Percentiles rank a stretch among this genome's conserved stretches.
Conservation (phyloP, 2,888 invertebrate species). For the Eupelmus urozonus region DNA sequence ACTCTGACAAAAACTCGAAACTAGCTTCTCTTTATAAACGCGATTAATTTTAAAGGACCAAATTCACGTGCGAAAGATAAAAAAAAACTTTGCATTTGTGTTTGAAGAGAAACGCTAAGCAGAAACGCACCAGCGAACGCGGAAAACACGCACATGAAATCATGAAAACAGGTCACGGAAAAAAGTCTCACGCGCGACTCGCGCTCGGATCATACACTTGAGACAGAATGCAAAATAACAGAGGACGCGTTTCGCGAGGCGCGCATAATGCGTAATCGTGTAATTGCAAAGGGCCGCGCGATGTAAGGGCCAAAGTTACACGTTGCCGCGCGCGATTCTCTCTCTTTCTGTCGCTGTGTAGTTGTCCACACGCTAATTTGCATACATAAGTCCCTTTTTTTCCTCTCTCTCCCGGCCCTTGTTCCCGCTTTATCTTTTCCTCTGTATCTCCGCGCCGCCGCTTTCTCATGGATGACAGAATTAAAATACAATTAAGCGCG, state of each 20-base stretch:
- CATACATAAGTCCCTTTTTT: slow-evolving; percentile 24
- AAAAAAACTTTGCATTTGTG: too few relatives aligned
- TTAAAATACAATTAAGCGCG: slow-evolving; percentile 37
- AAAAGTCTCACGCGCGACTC: not conserved
- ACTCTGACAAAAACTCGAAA: too few relatives aligned
- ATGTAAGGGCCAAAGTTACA: slow-evolving; percentile 6
- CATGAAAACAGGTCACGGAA: not conserved
- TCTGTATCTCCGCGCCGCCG: not conserved
- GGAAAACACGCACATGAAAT: not conserved
- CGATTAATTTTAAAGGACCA: not conserved
- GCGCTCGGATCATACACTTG: not conserved
- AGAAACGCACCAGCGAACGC: not conserved
- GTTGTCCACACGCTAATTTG: slow-evolving; percentile 31
- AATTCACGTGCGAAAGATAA: too few relatives aligned
- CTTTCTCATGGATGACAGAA: slow-evolving; percentile 7
- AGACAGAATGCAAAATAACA: slow-evolving; percentile 38
- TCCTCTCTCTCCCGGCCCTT: not conserved
- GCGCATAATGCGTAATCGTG: slow-evolving; percentile 29
- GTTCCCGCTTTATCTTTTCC: not conserved
- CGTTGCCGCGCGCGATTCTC: too few relatives aligned
- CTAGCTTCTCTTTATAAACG: too few relatives aligned
- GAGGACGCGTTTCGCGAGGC: slow-evolving; percentile 11
- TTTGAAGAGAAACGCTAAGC: not conserved
- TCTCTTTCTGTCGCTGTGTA: too few relatives aligned
- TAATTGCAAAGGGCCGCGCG: slow-evolving; percentile 43